phyloP scores from a whole-genome alignment of 53 echinoderm and acorn worm genomes.

The Patiria pectinifera region DNA sequence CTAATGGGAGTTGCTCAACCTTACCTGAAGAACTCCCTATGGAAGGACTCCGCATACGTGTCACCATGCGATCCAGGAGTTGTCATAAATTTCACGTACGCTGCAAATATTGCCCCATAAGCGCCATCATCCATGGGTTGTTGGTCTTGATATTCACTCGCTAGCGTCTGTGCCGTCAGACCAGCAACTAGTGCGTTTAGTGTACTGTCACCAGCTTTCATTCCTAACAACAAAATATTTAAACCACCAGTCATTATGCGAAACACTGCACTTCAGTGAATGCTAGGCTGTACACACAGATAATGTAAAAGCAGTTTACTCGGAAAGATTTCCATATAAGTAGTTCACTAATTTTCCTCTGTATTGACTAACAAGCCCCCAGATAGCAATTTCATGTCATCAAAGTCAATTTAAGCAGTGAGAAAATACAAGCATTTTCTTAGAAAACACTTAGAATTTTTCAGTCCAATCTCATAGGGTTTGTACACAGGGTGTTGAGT shows the following conservation, averaged over 20 bases:
- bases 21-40: slow-evolving; percentile 83
- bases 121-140: slow-evolving; percentile 46
- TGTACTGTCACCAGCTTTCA: slow-evolving; percentile 82
- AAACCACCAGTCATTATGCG: background rate
- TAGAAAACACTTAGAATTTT: too few species aligned
- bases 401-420: too few species aligned
- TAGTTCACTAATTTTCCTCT: too few species aligned
- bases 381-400: too few species aligned
- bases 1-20: background rate
- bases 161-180: slow-evolving; percentile 44
- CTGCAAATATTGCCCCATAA: slow-evolving; percentile 61
- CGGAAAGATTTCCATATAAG: too few species aligned
- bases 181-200: slow-evolving; percentile 58
- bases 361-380: too few species aligned
- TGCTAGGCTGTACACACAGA: too few species aligned
- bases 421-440: too few species aligned
- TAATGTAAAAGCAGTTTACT: too few species aligned
- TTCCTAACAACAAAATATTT: slow-evolving; percentile 51
- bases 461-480: too few species aligned
- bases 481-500: too few species aligned
- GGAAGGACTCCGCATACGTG: slow-evolving; percentile 75
- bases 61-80: slow-evolving; percentile 79
- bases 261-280: too few species aligned
- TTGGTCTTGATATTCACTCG: slow-evolving; percentile 12
- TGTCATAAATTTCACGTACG: slow-evolving; percentile 84